A percentile compares a stretch with the other conserved stretches of the same genome.
These are phyloP conservation scores for Neotoma lepida DNA, from an alignment of 2,113 vertebrate genomes.

Conservation along the genomic window DNA sequence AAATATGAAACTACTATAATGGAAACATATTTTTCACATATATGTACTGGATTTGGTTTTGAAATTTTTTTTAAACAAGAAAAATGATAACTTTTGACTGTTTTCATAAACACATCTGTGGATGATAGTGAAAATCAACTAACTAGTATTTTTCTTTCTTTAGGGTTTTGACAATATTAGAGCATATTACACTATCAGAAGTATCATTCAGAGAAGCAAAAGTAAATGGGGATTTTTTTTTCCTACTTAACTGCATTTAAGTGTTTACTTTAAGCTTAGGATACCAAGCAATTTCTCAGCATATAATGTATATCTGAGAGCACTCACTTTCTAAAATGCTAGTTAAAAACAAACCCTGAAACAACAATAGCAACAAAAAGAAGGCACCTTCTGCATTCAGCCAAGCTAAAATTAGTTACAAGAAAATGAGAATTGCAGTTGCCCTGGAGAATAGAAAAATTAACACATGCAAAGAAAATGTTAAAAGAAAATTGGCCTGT, in stretches of 20 bases:
- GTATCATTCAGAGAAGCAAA: conserved; percentile 34
- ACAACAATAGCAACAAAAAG: not conserved
- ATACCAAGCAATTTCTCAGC: conserved; percentile 25
- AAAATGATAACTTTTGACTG: conserved; percentile 27
- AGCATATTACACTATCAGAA: conserved; percentile 41
- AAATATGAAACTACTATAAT: conserved; percentile 1
- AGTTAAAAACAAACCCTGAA: not conserved
- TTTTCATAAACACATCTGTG: conserved; percentile 39
- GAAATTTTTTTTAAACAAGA: not conserved
- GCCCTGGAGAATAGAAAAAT: conserved; percentile 33
- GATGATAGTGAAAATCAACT: not conserved
- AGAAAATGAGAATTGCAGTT: conserved; percentile 58
- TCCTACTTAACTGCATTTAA: not conserved
- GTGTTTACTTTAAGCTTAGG: not conserved
- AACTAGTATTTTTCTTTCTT: conserved; percentile 38
- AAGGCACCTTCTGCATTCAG: not conserved
- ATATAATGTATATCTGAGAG: conserved; percentile 20
- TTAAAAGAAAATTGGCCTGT: conserved; percentile 53
- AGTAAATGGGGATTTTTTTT: not conserved
- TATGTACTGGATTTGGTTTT: conserved; percentile 28
- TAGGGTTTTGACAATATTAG: conserved; percentile 38
- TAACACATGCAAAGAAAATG: conserved; percentile 36
- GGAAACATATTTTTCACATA: conserved; percentile 5
- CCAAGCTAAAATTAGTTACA: conserved; percentile 53
- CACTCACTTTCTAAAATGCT: conserved; percentile 5